Evolutionary conservation across 2,888 invertebrate genomes (phyloP), one percentile per base, ranked within the genome.

Genomic region (Oasisia sp.): DNA sequence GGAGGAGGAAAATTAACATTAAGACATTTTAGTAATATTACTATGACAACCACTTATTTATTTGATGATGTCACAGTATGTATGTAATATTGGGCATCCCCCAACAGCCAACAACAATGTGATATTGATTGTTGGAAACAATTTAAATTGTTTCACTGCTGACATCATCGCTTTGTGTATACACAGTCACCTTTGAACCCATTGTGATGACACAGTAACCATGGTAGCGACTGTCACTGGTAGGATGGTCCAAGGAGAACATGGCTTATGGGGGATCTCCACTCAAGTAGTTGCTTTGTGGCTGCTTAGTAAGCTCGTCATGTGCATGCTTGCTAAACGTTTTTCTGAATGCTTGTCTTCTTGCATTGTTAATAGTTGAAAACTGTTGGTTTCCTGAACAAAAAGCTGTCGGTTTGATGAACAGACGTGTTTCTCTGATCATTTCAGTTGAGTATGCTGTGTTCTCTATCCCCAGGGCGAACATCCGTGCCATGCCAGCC

Each of bases 251-350:
- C 74, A 74, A 19, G 74, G 74, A 74, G 74, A 74, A 74, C 74
- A 74, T 74, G 74, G 74, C 74, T 74, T 74, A 74, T 74, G 74
- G 74, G 74, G 74, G 74, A 74, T 19, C 74, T 74, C 74, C 74
- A 27, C 7, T 27, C 74, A 74, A 74, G 74, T 74, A 74, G 74
- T 74, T 74, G 74, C 74, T 74, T 74, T 74, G 74, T 74, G 74
- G 27, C 74, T 74, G 74, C 74, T 14, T 74, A 74, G 74, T 74
- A 74, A 74, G 74, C 74, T 27, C n/a, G 27, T 74, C 74, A 74
- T 74, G 74, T 74, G 74, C 74, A 74, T 74, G 74, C n/a, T 74
- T 74, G 74, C 74, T 74, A 74, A 74, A 74, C n/a, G 27, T 74
- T 14, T 74, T 27, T 74, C 74, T 74, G n/a, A 74, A 27, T 74